Conservation (phyloP, 2,888 invertebrate genomes). For the Venusia cambrica region DNA sequence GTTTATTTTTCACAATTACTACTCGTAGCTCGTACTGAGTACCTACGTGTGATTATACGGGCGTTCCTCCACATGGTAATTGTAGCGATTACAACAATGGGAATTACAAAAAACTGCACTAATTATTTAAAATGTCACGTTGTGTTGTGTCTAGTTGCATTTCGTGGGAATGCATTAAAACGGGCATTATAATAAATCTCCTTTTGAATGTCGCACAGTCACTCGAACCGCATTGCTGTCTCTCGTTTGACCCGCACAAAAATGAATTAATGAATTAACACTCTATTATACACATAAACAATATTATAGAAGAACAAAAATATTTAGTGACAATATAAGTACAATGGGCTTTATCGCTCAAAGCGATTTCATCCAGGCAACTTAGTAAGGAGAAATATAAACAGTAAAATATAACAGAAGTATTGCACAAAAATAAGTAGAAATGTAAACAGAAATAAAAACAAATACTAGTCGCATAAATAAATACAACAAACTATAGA, state of each 20-base stretch:
- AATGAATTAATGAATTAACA: too few relatives aligned
- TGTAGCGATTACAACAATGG: slow-evolving; percentile 30
- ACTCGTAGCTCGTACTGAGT: slow-evolving; percentile 15
- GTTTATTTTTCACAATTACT: slow-evolving; percentile 26
- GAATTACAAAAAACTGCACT: slow-evolving; percentile 28
- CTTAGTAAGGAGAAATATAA: too few relatives aligned
- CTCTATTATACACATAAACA: too few relatives aligned
- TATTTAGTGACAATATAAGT: too few relatives aligned
- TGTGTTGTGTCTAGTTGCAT: slow-evolving; percentile 41
- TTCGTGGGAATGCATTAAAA: slow-evolving; percentile 39
- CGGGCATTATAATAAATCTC: slow-evolving; percentile 24
- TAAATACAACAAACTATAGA: too few relatives aligned
- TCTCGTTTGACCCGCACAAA: slow-evolving; percentile 22
- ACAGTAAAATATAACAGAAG: too few relatives aligned
- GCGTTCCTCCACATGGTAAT: slow-evolving; percentile 26
- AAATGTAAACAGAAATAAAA: too few relatives aligned
- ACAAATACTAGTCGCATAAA: too few relatives aligned
- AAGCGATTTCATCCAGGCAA: too few relatives aligned
- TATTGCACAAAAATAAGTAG: too few relatives aligned
- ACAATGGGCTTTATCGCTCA: too few relatives aligned
- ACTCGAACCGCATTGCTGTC: slow-evolving; percentile 19
- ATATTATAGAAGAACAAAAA: too few relatives aligned
- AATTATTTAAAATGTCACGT: slow-evolving; percentile 58
- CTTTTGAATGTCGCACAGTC: slow-evolving; percentile 17
- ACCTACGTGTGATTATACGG: slow-evolving; percentile 22